Percentiles rank a stretch among this genome's conserved stretches.
Evolutionary conservation across 2,888 invertebrate genomes (phyloP).

Genomic region (Drosophila limbata): DNA sequence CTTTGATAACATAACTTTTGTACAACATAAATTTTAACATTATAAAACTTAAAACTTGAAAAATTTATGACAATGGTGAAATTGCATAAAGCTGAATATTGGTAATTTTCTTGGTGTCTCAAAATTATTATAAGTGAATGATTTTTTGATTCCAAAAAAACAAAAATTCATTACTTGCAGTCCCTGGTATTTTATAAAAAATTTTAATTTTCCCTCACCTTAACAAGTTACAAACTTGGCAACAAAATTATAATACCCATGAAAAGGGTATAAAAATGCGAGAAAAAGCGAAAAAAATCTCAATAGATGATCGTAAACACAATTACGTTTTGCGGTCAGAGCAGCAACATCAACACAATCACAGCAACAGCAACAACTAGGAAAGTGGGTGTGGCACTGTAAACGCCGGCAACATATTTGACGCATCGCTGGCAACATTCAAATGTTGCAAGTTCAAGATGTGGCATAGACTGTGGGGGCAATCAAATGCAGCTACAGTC

Average conservation of each 20-base stretch:
- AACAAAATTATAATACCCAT: background rate
- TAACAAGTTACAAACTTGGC: background rate
- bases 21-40: too few relatives aligned
- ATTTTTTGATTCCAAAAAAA: too few relatives aligned
- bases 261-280: conserved; percentile 1
- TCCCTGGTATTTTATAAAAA: too few relatives aligned
- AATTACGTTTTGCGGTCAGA: conserved; percentile 66
- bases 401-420: conserved; percentile 69
- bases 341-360: conserved; percentile 23
- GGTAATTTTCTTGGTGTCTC: too few relatives aligned
- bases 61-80: too few relatives aligned
- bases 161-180: too few relatives aligned
- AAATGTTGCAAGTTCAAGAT: conserved; percentile 64
- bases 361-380: conserved; percentile 9
- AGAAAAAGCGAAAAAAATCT: conserved; percentile 50
- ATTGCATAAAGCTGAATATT: too few relatives aligned
- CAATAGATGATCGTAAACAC: conserved; percentile 79
- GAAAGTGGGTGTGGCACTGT: conserved; percentile 66
- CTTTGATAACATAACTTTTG: too few relatives aligned
- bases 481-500: conserved; percentile 51
- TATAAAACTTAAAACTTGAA: too few relatives aligned
- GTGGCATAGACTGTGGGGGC: conserved; percentile 48
- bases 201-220: background rate
- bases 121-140: too few relatives aligned
- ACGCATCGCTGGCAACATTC: conserved; percentile 71